These are phyloP conservation scores for Xestia rhomboidea DNA, from an alignment of 2,888 invertebrate genomes.

Conservation along the genomic window DNA sequence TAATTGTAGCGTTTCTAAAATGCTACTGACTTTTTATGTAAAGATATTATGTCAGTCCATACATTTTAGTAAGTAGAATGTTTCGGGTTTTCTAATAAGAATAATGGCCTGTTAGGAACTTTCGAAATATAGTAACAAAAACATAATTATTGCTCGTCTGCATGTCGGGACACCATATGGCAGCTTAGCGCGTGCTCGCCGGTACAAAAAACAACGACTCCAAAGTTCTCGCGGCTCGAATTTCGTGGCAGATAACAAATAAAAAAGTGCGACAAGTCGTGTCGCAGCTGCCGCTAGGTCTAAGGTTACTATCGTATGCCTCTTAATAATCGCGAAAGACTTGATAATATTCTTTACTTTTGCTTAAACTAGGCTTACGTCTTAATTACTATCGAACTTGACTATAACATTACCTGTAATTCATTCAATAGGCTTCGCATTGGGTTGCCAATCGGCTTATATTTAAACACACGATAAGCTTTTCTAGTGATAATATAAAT, in stretches of 20 bases:
- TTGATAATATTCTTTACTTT: conserved; percentile 13
- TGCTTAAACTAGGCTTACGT: not conserved
- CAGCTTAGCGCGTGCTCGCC: conserved; percentile 85
- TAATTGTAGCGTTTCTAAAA: not conserved
- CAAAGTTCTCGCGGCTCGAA: conserved; percentile 83
- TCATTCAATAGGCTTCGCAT: not conserved
- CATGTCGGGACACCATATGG: conserved; percentile 87
- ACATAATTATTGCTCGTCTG: conserved; percentile 62
- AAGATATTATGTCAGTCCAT: not conserved
- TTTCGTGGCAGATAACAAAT: conserved; percentile 82
- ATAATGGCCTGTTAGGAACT: conserved; percentile 58
- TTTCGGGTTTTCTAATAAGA: conserved; percentile 59
- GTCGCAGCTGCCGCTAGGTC: conserved; percentile 84
- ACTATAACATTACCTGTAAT: not conserved
- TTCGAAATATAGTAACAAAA: conserved; percentile 64
- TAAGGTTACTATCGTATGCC: conserved; percentile 84
- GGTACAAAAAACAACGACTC: conserved; percentile 74
- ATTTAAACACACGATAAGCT: not conserved
- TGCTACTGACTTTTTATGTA: not conserved
- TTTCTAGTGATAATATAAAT: not conserved
- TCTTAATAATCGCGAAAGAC: conserved; percentile 32
- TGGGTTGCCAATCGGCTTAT: not conserved
- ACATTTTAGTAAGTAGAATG: not conserved
- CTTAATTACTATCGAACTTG: conserved; percentile 15
- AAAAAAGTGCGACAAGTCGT: conserved; percentile 79